Base-by-base conservation (phyloP, 2,888 invertebrate genomes). In the Callosobruchus maculatus region DNA sequence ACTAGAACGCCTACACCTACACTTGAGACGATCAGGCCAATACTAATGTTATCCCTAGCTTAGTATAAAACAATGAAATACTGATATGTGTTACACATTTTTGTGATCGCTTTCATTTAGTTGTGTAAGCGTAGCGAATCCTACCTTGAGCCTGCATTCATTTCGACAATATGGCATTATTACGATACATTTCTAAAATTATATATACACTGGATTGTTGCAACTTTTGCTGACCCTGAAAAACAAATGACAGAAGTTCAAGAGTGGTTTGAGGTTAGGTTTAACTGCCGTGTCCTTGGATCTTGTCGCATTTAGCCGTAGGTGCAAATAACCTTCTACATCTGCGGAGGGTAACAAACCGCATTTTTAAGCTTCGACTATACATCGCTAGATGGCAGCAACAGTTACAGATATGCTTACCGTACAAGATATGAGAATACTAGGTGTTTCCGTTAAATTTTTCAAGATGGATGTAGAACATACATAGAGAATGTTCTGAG, bases 11-110 rank as follows among this genome's bases (percentile, higher is more conserved):
- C 66, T 18, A 71, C 31, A 21, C 71, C 9, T 18, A 20, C 31
- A 21, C 21, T 71, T 49, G 31, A 31, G 70, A 31, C 70, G 70
- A 70, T 68, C 74, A 49, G 49, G n/a, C 18, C 71, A 49, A 49
- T 49, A 1, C 18, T 3, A 49, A 13, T 49, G 13, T 49, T 49
- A 49, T 49, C 18, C 13, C 5, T 49, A 1, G 13, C 13, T 18
- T 49, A 49, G 18, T 49, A 5, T 49, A 18, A 18, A 13, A 49
- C 49, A 13, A 49, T 49, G 1, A 49, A 7, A 49, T 49, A 18
- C 49, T 49, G 49, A 3, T 30, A 30, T 49, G 49, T 49, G 7
- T 26, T 7, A 26, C 13, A 7, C 13, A 49, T 49, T 49, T 49
- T 49, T 18, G 49, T 13, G 13, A 49, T 49, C 49, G 49, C 49